These are phyloP conservation scores for Nilaparvata lugens DNA, from an alignment of 1,140 invertebrate genomes.

Conservation along the genomic window DNA sequence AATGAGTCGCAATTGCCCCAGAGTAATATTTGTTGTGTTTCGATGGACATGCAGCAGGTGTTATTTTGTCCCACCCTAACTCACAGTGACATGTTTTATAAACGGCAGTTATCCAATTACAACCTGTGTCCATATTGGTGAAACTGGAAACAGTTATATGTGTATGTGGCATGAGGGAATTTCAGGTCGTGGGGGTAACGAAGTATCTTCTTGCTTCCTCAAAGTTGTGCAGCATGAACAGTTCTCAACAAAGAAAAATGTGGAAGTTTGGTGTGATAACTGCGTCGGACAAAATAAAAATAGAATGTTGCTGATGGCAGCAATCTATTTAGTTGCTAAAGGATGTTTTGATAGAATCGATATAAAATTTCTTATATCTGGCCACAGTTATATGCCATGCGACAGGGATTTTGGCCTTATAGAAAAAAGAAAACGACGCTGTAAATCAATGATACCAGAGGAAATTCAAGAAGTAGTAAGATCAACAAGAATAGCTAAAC, in stretches of 20 bases:
- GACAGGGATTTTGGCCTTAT: not conserved
- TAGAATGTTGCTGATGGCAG: not conserved
- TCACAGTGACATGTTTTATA: constrained; percentile 8
- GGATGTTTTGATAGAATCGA: not conserved
- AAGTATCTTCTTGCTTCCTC: not conserved
- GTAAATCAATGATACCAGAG: not conserved
- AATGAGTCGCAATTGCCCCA: not conserved
- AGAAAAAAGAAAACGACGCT: not conserved
- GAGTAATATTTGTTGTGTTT: not conserved
- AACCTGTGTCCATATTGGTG: constrained; percentile 16
- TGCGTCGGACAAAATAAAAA: not conserved
- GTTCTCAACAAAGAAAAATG: no score
- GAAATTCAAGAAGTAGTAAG: not conserved
- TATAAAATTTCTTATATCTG: not conserved
- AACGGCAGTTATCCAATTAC: constrained; percentile 14
- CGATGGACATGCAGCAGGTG: not conserved
- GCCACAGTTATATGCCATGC: not conserved
- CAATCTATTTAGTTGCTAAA: not conserved
- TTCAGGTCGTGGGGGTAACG: constrained; percentile 6
- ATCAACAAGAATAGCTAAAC: not conserved
- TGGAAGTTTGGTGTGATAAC: not conserved
- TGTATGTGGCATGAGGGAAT: constrained; percentile 19
- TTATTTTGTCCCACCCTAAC: constrained; percentile 5
- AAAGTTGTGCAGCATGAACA: no score
- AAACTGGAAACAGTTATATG: constrained; percentile 18